A percentile compares a stretch with the other conserved stretches of the same genome.
phyloP scores from a whole-genome alignment of 2,113 vertebrate genomes.

The Lates calcarifer region DNA sequence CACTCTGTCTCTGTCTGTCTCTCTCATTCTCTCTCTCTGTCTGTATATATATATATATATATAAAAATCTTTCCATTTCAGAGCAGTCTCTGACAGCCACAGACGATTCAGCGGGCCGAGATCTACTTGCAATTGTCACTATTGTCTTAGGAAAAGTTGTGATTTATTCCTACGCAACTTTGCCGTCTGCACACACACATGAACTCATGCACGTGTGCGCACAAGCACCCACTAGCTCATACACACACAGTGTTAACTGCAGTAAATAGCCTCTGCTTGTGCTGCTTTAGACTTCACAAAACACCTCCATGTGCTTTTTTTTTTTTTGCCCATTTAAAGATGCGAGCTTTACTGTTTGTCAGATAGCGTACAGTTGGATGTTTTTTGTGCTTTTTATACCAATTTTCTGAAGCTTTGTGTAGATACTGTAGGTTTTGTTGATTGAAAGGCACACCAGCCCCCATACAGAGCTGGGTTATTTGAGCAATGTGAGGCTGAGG shows the following conservation, averaged over 20 bases:
- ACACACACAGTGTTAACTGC: not conserved
- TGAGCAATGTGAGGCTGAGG: not conserved
- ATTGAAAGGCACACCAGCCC: not conserved
- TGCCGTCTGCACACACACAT: not conserved
- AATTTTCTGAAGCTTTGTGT: conserved; percentile 11
- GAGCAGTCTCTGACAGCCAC: conserved; percentile 51
- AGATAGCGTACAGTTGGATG: not conserved
- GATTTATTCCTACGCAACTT: conserved; percentile 69
- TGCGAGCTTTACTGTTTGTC: not conserved
- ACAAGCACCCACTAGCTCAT: not conserved
- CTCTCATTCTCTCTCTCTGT: conserved; percentile 19
- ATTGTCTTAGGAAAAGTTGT: conserved; percentile 70
- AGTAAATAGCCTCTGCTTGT: conserved; percentile 24
- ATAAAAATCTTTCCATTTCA: conserved; percentile 39
- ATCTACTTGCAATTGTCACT: conserved; percentile 57
- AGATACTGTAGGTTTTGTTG: conserved; percentile 3
- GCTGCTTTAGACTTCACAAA: conserved; percentile 10
- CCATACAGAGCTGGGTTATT: not conserved
- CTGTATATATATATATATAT: conserved; percentile 7
- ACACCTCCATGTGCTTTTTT: not conserved
- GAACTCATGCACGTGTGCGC: conserved; percentile 39
- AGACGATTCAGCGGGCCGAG: conserved; percentile 48
- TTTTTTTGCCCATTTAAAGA: conserved; percentile 8
- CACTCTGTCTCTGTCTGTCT: conserved; percentile 52
- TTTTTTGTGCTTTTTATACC: conserved; percentile 13